Evolutionary conservation across 2,797 vertebrate genomes (phyloP), one percentile per base, ranked within the genome.

Genomic region (Alcedo quadribrachys): DNA sequence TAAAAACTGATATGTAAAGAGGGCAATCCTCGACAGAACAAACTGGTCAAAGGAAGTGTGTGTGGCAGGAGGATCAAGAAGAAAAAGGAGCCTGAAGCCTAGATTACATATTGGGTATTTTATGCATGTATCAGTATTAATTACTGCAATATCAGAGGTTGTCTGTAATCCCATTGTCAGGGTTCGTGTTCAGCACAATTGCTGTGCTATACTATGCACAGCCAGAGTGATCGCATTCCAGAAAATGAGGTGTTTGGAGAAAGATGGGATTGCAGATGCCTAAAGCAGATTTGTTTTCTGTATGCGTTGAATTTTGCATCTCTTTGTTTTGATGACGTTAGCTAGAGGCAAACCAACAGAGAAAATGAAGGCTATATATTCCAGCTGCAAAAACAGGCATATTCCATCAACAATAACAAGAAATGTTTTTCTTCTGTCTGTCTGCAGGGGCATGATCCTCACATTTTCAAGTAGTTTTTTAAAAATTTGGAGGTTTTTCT

Each of bases 231-330:
- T 89, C 67, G 76, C 75, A 65, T 78, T 87, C 53, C 74, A 87
- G 67, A 86, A 92, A 93, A 93, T 16, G 43, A 95, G 78, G 40
- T 75, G 32, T 76, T 89, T 61, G n/a, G 50, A 90, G 68, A 58
- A 91, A 90, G 80, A 74, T 51, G 89, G 58, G 35, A 68, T 68
- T 92, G 63, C 86, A 96, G 77, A 95, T 95, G 89, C 89, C 95
- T 93, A 37, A 89, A 91, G 70, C 77, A 96, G 94, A 95, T 97
- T 96, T 96, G 89, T 96, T 96, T 96, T 85, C 92, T 61, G 22
- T 61, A 46, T 68, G 89, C 57, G 67, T 95, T 90, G 94, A 93
- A 71, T 97, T 97, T 94, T 93, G 87, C 96, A 95, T 93, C 92
- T 94, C 94, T 96, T 97, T 95, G 87, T 94, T 96, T 89, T 91